Evolutionary conservation across 1,140 invertebrate genomes (phyloP), one percentile per base, ranked within the genome.

Genomic region (Drosophila eugracilis): DNA sequence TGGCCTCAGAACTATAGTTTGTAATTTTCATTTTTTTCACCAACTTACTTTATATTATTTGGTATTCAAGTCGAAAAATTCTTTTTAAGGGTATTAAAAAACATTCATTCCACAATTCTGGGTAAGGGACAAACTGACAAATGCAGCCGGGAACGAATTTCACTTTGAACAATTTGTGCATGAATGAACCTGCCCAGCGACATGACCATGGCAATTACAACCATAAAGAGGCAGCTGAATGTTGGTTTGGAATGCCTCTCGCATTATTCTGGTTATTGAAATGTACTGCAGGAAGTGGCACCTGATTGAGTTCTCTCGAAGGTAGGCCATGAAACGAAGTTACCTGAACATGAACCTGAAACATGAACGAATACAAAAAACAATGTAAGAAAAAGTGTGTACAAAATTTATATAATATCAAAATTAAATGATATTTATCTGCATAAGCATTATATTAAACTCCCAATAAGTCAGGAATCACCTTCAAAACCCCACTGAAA

Each of bases 151-250:
- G 45, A 70, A 67, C 54, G 55, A 66, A 63, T 67, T 86, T 81
- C 60, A 72, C 81, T 86, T 86, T 86, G 81, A 86, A 86, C 83
- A 71, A 83, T 86, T 71, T 86, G 53, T 83, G 83, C 78, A 88
- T 86, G 83, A 81, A 86, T 88, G 39, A 86, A 78, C 67, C 42
- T 73, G 76, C 32, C 54, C 60, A 52, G 54, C 45, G 28, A 41
- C 71, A 63, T 26, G 42, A 32, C 48, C 39, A 59, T 6, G 55
- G 34, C 59, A 76, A 59, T 44, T 63, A 36, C 54, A 28, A 37
- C 47, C 34, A 26, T 45, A 24, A 41, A 53, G 49, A 47, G 58
- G 41, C 55, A 60, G 53, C 24, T 41, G 21, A 58, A 67, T 36
- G 32, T n/a, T 24, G 26, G 7, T 19, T 39, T 60, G 7, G 19